These are phyloP conservation scores for Pocillopora damicornis DNA, from an alignment of 64 coral and sea anemone genomes.

Conservation along the genomic window DNA sequence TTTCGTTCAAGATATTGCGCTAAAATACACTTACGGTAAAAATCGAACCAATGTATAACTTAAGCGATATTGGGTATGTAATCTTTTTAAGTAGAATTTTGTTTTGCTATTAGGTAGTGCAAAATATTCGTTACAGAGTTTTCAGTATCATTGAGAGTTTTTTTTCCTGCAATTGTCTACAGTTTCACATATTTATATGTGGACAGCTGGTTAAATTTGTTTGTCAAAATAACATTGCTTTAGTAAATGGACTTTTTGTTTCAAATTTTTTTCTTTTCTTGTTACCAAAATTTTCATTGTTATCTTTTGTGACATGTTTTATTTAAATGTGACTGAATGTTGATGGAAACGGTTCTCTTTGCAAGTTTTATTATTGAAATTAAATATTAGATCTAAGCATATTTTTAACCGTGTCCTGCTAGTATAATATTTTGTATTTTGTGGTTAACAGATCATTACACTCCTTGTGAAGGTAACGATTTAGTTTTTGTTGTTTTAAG, in stretches of 20 bases:
- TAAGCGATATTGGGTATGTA: background rate
- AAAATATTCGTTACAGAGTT: background rate
- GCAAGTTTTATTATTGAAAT: background rate
- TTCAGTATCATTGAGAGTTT: background rate
- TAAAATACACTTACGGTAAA: background rate
- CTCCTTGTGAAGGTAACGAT: too few species aligned
- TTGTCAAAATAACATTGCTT: background rate
- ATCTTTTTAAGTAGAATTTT: background rate
- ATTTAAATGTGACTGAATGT: background rate
- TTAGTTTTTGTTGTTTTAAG: too few species aligned
- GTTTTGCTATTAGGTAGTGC: too few species aligned
- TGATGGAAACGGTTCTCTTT: background rate
- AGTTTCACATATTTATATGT: background rate
- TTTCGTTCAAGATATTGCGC: background rate
- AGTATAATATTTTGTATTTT: too few species aligned
- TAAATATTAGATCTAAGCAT: background rate
- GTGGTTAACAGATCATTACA: too few species aligned
- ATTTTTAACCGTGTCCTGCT: background rate
- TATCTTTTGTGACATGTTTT: background rate
- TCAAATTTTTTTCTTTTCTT: background rate
- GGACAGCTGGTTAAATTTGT: background rate
- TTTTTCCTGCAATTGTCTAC: background rate
- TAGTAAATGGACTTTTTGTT: conserved; percentile 2
- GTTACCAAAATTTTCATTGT: background rate
- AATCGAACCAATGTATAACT: background rate